Base-by-base conservation (phyloP, 2,888 invertebrate genomes). In the Clostera curtula region DNA sequence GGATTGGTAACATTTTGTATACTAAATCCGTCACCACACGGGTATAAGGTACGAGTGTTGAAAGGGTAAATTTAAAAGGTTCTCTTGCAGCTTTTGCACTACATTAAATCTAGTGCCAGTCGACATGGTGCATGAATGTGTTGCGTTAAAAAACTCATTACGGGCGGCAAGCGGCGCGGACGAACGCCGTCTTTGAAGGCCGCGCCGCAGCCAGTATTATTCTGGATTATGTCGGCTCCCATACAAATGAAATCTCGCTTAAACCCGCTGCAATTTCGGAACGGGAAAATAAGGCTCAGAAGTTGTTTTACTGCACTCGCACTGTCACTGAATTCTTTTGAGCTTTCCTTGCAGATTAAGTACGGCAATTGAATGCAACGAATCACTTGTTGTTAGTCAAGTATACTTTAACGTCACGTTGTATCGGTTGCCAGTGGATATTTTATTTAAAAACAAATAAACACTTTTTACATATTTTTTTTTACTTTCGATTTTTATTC, bases 211-310 rank as follows among this genome's bases (percentile, higher is more conserved):
- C 70, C 73, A 65, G 77, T 73, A 83, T 83, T 80, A 82, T 82
- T 77, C 68, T 76, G 77, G 82, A 80, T 82, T 83, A 83, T 80
- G 61, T 72, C 70, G 61, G 75, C 72, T 76, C 68, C 74, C 63
- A 82, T 80, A 82, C 82, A 82, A 83, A 82, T 79, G 80, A 83
- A 82, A 80, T 79, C 80, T 79, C 79, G 71, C 79, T 80, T 80
- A 80, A 80, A 77, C 66, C 70, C 75, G 74, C 73, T 79, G 80
- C 82, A 80, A 75, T 80, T 82, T 80, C 62, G 76, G 71, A 74
- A 76, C 68, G 73, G 73, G 73, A 60, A 79, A 79, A 80, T 77
- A 77, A 76, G 75, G 71, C 72, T 75, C 65, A 69, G 65, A 75
- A 71, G 67, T 73, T 73, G 66, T 73, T 74, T 75, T 69, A 74